Evolutionary conservation across 1,140 invertebrate genomes (phyloP).

Genomic region (Sogatella furcifera): DNA sequence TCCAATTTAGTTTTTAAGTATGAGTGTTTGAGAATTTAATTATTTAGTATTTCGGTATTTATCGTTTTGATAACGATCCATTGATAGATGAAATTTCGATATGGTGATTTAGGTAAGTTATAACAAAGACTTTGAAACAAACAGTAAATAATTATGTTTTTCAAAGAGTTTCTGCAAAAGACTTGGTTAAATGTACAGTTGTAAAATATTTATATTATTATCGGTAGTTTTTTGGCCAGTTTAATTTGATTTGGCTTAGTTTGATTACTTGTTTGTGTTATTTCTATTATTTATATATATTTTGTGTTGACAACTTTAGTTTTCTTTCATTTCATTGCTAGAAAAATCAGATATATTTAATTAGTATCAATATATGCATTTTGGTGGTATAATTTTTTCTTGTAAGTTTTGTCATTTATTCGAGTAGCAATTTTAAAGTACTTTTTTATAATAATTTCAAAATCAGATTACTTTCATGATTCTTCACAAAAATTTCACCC

Average conservation of each 20-base stretch:
- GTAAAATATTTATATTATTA: conserved; percentile 22
- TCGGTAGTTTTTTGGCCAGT: conserved; percentile 21
- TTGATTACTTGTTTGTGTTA: neutral
- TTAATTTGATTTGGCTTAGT: neutral
- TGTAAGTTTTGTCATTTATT: neutral
- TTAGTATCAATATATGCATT: neutral
- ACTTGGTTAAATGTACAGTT: conserved; percentile 6
- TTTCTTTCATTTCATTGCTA: neutral
- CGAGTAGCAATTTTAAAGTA: neutral
- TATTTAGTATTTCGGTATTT: no score
- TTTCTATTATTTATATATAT: neutral
- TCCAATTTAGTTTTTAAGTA: no score
- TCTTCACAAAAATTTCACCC: no score
- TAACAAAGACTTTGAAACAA: no score
- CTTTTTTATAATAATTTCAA: no score
- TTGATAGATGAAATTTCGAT: no score
- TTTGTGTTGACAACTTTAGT: neutral
- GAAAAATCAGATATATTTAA: neutral
- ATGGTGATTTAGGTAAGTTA: no score
- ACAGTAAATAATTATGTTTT: no score
- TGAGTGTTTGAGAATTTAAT: no score
- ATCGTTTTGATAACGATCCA: no score
- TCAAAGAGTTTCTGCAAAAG: neutral
- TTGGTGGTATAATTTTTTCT: neutral
- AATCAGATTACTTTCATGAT: no score